Evolutionary conservation across 2,888 invertebrate species (phyloP), one percentile per base, ranked within the genome.

Genomic region (Steromphala cineraria): DNA sequence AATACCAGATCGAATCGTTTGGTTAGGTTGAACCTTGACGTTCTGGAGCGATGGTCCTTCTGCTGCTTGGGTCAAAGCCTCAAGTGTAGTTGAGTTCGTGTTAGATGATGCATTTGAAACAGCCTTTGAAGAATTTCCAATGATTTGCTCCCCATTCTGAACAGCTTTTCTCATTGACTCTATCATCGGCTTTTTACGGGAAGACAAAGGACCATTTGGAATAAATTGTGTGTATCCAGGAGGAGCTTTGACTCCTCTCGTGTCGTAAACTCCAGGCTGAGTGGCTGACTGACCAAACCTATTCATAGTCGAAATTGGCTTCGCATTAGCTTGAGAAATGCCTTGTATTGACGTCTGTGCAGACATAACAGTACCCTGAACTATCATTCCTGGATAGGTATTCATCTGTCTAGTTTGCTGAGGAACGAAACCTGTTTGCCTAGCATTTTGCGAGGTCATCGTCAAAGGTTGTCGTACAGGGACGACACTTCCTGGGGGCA

Each of bases 121-220:
- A 2, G 62, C 7, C 28, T 13, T 62, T 10, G 28, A 28, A 28
- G n/a, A 24, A 24, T 13, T 62, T 13, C 10, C 28, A 24, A 62
- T 28, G 28, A 4, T 28, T 62, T 28, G 19, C 24, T 62, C 62
- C 24, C 62, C 62, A 62, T 62, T 62, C 24, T 62, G 62, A 17
- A 62, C 62, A 62, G 62, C 62, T n/a, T 62, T 24, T 62, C 62
- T 62, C 62, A 62, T 62, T 24, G 62, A 62, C 28, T 62, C 62
- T 4, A 62, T 62, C 24, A 28, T 13, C 13, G 62, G 62, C 10
- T 62, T 4, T 15, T 19, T 62, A 7, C 24, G 62, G 24, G 28
- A 13, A 8, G 28, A 2, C 28, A 1, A 4, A 0, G 62, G 15
- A 4, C 13, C 28, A 28, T 24, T 13, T 8, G 21, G 24, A 21